Evolutionary conservation across 2,797 vertebrate species (phyloP).

Genomic region (Podarcis siculus): DNA sequence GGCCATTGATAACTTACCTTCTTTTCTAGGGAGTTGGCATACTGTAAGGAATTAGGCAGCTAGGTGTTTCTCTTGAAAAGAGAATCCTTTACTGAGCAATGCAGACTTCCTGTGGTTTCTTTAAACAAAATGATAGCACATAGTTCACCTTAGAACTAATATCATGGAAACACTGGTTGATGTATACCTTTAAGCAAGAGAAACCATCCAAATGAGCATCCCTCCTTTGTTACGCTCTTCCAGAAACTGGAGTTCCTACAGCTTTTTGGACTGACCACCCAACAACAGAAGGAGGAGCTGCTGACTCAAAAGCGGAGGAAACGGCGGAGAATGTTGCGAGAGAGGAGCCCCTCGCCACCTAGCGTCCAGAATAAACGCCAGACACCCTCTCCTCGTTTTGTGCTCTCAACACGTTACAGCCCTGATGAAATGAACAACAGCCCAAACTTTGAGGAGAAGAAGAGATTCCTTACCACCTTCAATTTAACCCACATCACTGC

Average conservation of each 20-base stretch:
- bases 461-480: constrained; percentile 94
- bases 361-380: constrained; percentile 87
- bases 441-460: constrained; percentile 96
- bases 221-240: constrained; percentile 34
- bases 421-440: constrained; percentile 95
- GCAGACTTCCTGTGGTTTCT: neutral
- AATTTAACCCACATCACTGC: constrained; percentile 92
- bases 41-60: neutral
- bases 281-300: constrained; percentile 88
- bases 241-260: constrained; percentile 96
- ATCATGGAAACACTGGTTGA: neutral
- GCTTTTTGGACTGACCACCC: constrained; percentile 91
- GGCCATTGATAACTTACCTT: neutral
- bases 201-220: neutral
- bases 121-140: neutral
- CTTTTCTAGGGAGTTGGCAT: neutral
- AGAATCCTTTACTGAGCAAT: neutral
- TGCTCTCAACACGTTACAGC: constrained; percentile 92
- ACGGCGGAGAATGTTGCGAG: constrained; percentile 91
- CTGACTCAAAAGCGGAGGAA: constrained; percentile 92
- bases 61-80: neutral
- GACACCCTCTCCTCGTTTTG: constrained; percentile 80
- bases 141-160: neutral
- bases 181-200: neutral
- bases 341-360: constrained; percentile 92